These are phyloP conservation scores for fruit fly (Drosophila melanogaster) DNA, from an alignment of 1,140 invertebrate genomes.

Conservation along the genomic window Release_6_plus_ISO1_MT NT_037436.4:17968501-17969000, in stretches of 20 bases:
- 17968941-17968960: slow-evolving; percentile 64
- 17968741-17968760: slow-evolving; percentile 19
- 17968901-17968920: background rate
- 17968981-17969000: slow-evolving; percentile 84
- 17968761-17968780: slow-evolving; percentile 73
- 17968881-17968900: background rate
- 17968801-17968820: slow-evolving; percentile 73
- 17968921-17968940: slow-evolving; percentile 35
- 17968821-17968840: slow-evolving; percentile 80
- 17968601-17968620: slow-evolving; percentile 4
- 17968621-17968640: slow-evolving; percentile 55
- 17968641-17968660: slow-evolving; percentile 78
- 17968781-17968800: slow-evolving; percentile 73
- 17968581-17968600: background rate
- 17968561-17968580: slow-evolving; percentile 39
- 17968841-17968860: slow-evolving; percentile 46
- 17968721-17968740: slow-evolving; percentile 27
- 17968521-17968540: slow-evolving; percentile 65
- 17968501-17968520: slow-evolving; percentile 30
- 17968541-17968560: slow-evolving; percentile 70
- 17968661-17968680: slow-evolving; percentile 48
- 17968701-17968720: slow-evolving; percentile 47
- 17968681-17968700: slow-evolving; percentile 72
- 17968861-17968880: background rate
- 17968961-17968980: slow-evolving; percentile 84